Evolutionary conservation across 2,113 vertebrate genomes (phyloP).

Genomic region (Dipodomys stephensi): DNA sequence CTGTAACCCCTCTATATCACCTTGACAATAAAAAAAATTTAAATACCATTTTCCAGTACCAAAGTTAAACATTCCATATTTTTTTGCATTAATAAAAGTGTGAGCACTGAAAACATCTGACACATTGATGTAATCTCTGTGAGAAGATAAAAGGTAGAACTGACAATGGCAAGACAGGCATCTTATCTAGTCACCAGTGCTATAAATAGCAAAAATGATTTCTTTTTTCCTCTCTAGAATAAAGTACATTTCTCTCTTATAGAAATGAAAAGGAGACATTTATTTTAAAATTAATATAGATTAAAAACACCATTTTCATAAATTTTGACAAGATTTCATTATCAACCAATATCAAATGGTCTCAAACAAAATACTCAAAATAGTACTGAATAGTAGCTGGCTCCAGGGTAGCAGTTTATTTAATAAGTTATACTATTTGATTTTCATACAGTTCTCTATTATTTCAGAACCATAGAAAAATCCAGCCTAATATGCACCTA

Average conservation of each 20-base stretch:
- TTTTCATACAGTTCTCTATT: neutral
- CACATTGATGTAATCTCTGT: constrained; percentile 67
- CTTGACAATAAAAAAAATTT: too few relatives aligned
- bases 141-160: constrained; percentile 74
- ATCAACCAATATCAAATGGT: constrained; percentile 20
- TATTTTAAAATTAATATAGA: constrained; percentile 55
- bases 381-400: neutral
- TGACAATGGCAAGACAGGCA: constrained; percentile 65
- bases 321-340: constrained; percentile 32
- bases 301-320: constrained; percentile 23
- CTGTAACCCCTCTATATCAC: too few relatives aligned
- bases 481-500: constrained; percentile 50
- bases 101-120: constrained; percentile 71
- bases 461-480: constrained; percentile 45
- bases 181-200: constrained; percentile 64
- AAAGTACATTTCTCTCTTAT: neutral
- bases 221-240: constrained; percentile 62
- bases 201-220: constrained; percentile 64
- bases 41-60: neutral
- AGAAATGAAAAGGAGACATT: neutral
- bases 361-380: constrained; percentile 1
- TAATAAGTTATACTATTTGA: constrained; percentile 41
- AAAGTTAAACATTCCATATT: constrained; percentile 40
- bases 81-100: constrained; percentile 59
- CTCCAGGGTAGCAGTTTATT: neutral